phyloP scores from a whole-genome alignment of 2,797 vertebrate species.

The Platalea minor region DNA sequence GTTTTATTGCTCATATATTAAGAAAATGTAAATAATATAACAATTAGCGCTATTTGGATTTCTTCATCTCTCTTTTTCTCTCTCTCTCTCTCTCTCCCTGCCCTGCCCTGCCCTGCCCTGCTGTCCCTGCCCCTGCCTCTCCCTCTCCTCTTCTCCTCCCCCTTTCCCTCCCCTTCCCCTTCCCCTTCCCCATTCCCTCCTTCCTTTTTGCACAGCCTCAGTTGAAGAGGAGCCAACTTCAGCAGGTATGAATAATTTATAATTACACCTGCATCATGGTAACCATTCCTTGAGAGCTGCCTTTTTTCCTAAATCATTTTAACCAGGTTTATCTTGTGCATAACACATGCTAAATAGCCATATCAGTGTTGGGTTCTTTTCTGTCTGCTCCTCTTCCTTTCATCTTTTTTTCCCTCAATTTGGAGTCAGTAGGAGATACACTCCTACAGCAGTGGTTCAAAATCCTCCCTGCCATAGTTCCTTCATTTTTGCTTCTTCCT shows the following conservation, averaged over 20 bases:
- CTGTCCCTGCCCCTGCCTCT: not conserved
- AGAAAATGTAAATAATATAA: not conserved
- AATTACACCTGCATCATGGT: not conserved
- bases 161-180: not conserved
- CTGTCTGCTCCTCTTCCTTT: not conserved
- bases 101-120: not conserved
- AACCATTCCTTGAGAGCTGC: not conserved
- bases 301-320: not conserved
- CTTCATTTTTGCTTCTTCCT: not conserved
- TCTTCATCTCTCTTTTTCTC: not conserved
- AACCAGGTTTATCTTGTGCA: not conserved
- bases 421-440: not conserved
- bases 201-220: constrained; percentile 36
- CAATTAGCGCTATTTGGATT: not conserved
- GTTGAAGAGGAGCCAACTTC: constrained; percentile 74
- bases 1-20: not conserved
- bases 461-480: not conserved
- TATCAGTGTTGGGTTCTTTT: not conserved
- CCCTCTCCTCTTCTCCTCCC: too few relatives aligned
- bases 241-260: constrained; percentile 62
- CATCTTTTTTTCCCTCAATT: not conserved
- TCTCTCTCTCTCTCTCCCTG: not conserved
- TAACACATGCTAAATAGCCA: not conserved
- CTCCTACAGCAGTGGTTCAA: not conserved
- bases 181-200: not conserved